phyloP scores from a whole-genome alignment of 2,888 invertebrate genomes.

The Pyrocoelia pectoralis region DNA sequence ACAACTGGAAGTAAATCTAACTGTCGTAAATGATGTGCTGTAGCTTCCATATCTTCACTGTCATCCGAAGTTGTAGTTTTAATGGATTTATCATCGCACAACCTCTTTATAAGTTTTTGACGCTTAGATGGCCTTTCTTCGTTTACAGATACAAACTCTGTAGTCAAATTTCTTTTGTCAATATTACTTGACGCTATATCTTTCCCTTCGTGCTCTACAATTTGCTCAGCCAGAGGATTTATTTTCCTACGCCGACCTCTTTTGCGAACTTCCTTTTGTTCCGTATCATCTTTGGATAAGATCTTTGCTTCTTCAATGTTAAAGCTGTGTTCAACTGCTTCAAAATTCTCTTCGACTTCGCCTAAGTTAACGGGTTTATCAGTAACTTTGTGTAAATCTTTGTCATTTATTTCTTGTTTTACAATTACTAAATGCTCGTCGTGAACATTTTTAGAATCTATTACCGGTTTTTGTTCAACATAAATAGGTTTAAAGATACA shows the following conservation, averaged over 20 bases:
- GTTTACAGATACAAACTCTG: not conserved
- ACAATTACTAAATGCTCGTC: not conserved
- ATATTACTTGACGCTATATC: no score
- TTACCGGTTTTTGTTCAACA: not conserved
- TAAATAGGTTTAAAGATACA: not conserved
- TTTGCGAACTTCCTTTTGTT: not conserved
- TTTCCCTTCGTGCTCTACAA: not conserved
- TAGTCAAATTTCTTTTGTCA: not conserved
- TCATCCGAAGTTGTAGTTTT: not conserved
- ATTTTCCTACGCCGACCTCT: not conserved
- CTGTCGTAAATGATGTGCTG: not conserved
- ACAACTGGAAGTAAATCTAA: not conserved
- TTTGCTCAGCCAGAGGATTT: not conserved
- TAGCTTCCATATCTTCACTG: conserved; percentile 10
- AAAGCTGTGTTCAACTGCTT: no score
- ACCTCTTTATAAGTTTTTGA: not conserved
- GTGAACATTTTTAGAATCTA: not conserved
- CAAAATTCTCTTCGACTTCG: no score
- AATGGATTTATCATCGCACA: not conserved
- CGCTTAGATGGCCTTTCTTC: not conserved
- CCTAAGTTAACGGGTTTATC: no score
- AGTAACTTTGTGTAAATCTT: no score
- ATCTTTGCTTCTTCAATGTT: no score
- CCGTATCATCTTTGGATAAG: no score
- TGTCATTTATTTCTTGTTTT: no score